These are phyloP conservation scores for Mus spretus DNA, from an alignment of 2,797 vertebrate species.

Conservation along the genomic window DNA sequence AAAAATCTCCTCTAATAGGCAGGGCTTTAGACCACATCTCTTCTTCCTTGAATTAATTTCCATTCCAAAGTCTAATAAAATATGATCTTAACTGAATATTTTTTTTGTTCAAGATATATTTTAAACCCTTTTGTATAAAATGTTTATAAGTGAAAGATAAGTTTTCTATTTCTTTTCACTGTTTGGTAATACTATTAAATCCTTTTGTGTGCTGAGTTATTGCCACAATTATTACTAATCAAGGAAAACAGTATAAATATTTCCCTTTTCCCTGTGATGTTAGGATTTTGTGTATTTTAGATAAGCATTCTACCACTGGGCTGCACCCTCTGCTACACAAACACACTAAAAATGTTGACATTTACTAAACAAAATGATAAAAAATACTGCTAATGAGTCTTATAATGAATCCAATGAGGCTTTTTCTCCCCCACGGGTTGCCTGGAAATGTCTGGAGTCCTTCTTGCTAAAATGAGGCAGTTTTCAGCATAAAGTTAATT, in stretches of 20 bases:
- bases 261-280: background rate
- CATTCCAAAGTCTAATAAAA: background rate
- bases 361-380: constrained; percentile 19
- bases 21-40: background rate
- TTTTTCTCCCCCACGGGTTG: background rate
- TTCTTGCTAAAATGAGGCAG: background rate
- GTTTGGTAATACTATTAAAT: background rate
- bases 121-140: constrained; percentile 9
- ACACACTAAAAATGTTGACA: background rate
- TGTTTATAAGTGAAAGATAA: background rate
- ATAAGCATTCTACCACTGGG: too few relatives aligned
- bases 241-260: background rate
- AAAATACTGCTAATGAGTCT: constrained; percentile 9
- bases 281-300: background rate
- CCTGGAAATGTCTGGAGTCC: constrained; percentile 11
- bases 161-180: background rate
- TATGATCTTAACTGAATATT: background rate
- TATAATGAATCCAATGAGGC: background rate
- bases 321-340: background rate
- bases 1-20: background rate
- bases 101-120: background rate
- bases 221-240: background rate
- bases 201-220: background rate
- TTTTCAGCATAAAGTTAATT: background rate
- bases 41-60: background rate